Percentiles rank a stretch among this genome's conserved stretches.
Evolutionary conservation across 2,113 vertebrate species (phyloP).

Genomic region (Phrynosoma blainvillii): DNA sequence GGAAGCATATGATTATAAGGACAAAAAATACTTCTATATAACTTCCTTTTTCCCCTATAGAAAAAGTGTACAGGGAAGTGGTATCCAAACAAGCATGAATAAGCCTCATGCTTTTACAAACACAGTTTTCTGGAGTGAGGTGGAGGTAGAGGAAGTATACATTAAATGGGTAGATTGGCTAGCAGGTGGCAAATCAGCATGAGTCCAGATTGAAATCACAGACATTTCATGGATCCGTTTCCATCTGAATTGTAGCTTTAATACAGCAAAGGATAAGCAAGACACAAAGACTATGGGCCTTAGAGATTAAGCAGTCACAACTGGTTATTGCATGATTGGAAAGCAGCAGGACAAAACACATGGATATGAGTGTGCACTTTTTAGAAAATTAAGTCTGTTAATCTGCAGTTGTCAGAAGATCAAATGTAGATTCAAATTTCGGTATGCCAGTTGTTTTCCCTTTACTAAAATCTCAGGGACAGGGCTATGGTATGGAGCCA

Average conservation of each 20-base stretch:
- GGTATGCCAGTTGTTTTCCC: slow-evolving; percentile 15
- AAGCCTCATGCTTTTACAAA: slow-evolving; percentile 36
- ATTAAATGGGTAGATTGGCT: slow-evolving; percentile 52
- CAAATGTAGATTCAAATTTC: slow-evolving; percentile 49
- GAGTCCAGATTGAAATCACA: slow-evolving; percentile 43
- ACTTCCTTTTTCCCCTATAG: slow-evolving; percentile 3
- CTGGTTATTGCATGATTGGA: slow-evolving; percentile 8
- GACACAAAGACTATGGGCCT: slow-evolving; percentile 37
- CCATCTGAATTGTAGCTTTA: slow-evolving; percentile 43
- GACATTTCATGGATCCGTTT: slow-evolving; percentile 51
- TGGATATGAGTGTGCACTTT: neutral
- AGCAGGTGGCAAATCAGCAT: slow-evolving; percentile 66
- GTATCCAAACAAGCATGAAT: slow-evolving; percentile 42
- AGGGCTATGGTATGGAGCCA: neutral
- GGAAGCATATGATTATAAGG: slow-evolving; percentile 1
- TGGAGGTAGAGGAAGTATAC: slow-evolving; percentile 37
- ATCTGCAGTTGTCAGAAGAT: slow-evolving; percentile 52
- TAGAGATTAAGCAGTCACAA: slow-evolving; percentile 10
- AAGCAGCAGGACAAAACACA: slow-evolving; percentile 30
- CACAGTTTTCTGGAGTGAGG: neutral
- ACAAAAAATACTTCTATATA: neutral
- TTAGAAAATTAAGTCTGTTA: slow-evolving; percentile 52
- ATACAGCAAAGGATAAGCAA: slow-evolving; percentile 52
- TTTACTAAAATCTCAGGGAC: slow-evolving; percentile 41
- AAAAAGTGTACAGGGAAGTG: slow-evolving; percentile 1